Evolutionary conservation across 1,140 invertebrate species (phyloP), one percentile per base, ranked within the genome.

Genomic region (Phenacoccus solenopsis): DNA sequence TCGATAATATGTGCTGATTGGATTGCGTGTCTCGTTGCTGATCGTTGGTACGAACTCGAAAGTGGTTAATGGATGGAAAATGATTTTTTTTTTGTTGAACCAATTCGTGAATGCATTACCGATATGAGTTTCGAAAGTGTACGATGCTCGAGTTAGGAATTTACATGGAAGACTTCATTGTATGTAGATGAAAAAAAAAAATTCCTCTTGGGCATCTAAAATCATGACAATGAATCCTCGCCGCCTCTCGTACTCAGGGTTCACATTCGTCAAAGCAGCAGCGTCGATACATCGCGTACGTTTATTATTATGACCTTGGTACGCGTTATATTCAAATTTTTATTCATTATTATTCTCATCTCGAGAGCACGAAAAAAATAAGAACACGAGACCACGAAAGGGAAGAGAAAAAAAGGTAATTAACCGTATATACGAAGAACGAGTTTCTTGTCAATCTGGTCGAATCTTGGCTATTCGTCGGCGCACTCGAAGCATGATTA

Each of bases 281-380:
- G 13, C 30, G 13, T 16, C 20, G 38, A 49, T 5, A 49, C 38
- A n/a, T 49, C 38, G 38, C 38, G 38, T 49, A 49, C 5, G 38
- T 49, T 49, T 16, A n/a, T n/a, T n/a, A n/a, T 49, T 49, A 49
- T 49, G 38, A 49, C 38, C 38, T 49, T 49, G 38, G 12, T 9
- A 49, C 20, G 38, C 20, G 38, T 49, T 49, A 49, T 64, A 64
- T 64, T 64, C 59, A 64, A 64, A 64, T 64, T 64, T 64, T 64
- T 64, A 64, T 64, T 64, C 59, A 64, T 64, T 64, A 64, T 64
- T 64, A 64, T 64, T 64, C 59, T 20, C 25, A 64, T 64, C 59
- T 64, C 21, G 59, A 64, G 20, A 49, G 38, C 5, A 32, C 13
- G 13, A 59, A 25, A 64, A 64, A 64, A 64, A 59, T 20, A 59